Evolutionary conservation across 2,797 vertebrate species (phyloP).

Genomic region (Threskiornis aethiopicus): DNA sequence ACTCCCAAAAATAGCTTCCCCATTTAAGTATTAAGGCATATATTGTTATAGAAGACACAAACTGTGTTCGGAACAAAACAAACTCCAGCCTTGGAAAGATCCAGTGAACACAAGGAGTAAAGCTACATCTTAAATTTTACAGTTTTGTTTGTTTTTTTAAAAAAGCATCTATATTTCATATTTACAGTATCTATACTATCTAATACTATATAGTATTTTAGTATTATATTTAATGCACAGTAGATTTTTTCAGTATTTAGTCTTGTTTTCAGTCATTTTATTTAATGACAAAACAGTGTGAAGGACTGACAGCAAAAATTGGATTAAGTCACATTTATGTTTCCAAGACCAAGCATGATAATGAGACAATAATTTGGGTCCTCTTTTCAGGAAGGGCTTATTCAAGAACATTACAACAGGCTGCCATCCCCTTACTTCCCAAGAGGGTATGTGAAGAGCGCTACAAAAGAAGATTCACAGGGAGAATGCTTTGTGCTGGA

Average conservation of each 20-base stretch:
- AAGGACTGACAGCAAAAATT: neutral
- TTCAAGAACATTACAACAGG: slow-evolving; percentile 95
- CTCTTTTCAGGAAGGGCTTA: slow-evolving; percentile 86
- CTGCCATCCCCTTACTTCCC: slow-evolving; percentile 86
- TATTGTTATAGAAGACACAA: neutral
- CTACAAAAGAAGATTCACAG: slow-evolving; percentile 87
- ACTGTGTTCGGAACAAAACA: neutral
- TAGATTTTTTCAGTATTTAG: neutral
- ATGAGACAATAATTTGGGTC: neutral
- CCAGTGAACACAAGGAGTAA: neutral
- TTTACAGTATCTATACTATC: neutral
- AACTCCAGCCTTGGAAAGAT: neutral
- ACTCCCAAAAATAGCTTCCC: neutral
- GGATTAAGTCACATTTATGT: neutral
- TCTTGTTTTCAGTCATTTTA: neutral
- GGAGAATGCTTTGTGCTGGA: slow-evolving; percentile 96
- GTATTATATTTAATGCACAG: neutral
- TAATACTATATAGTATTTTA: neutral
- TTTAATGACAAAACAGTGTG: neutral
- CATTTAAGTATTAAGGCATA: neutral
- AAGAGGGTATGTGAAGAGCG: slow-evolving; percentile 87
- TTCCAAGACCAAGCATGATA: neutral
- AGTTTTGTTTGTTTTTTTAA: neutral
- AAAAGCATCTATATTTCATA: neutral
- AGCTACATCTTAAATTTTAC: neutral